These are phyloP conservation scores for Drosophila rhopaloa DNA, from an alignment of 1,140 invertebrate species.

Conservation along the genomic window DNA sequence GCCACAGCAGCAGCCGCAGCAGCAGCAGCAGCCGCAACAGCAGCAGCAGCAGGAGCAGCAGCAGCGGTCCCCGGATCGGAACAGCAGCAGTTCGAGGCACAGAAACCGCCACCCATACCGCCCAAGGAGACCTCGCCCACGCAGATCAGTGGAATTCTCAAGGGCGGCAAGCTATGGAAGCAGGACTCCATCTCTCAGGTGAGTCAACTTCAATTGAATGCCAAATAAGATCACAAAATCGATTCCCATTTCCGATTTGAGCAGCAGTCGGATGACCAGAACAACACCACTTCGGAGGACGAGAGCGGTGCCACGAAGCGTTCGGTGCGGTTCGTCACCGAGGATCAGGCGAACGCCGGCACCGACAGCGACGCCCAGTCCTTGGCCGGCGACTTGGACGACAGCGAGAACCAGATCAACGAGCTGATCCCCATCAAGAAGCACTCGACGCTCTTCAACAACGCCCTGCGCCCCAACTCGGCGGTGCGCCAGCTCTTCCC, in stretches of 20 bases:
- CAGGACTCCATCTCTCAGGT: constrained; percentile 85
- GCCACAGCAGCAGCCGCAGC: constrained; percentile 41
- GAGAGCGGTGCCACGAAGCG: constrained; percentile 74
- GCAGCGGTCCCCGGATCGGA: constrained; percentile 1
- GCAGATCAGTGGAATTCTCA: constrained; percentile 87
- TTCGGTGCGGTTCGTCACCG: constrained; percentile 81
- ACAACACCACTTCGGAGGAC: constrained; percentile 79
- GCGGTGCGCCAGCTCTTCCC: constrained; percentile 91
- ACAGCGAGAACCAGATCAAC: constrained; percentile 80
- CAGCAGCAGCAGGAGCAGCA: constrained; percentile 10
- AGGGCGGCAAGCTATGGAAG: constrained; percentile 88
- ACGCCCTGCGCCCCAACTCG: constrained; percentile 87
- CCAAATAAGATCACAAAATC: no score
- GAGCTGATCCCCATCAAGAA: constrained; percentile 83
- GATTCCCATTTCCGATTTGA: background rate
- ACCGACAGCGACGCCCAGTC: constrained; percentile 72
- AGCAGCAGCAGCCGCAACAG: constrained; percentile 23
- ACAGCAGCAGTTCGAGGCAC: constrained; percentile 37
- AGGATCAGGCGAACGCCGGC: constrained; percentile 61
- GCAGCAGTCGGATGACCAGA: constrained; percentile 80
- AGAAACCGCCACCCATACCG: constrained; percentile 76
- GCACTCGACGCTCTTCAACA: constrained; percentile 83
- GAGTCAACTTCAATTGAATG: constrained; percentile 3
- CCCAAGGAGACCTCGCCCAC: constrained; percentile 84
- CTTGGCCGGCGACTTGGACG: constrained; percentile 59